Base-by-base conservation (phyloP, 1,140 invertebrate genomes). In the Drosophila sulfurigaster region DNA sequence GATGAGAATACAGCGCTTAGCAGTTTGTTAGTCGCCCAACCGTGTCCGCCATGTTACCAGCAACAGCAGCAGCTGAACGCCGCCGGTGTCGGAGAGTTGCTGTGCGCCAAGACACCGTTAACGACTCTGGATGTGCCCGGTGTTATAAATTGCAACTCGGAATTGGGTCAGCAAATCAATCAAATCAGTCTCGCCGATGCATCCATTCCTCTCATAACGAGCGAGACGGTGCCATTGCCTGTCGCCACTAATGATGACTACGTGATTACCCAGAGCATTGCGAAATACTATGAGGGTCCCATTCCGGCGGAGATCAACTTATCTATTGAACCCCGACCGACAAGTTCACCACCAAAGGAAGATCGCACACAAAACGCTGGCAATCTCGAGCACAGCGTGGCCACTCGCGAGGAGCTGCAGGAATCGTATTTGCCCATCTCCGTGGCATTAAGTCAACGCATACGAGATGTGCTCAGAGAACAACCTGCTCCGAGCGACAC, bases 121-220 rank as follows among this genome's bases (percentile, higher is more conserved):
- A 8, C 51, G 1, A 1, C 16, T 4, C 6, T 7, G 5, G 7
- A 13, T 16, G n/a, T 10, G 64, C 20, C 8, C 6, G 38, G n/a
- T 1, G 79, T 86, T 0, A 60, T 81, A 10, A 81, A 76, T 57
- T 78, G 87, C 51, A 28, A 43, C 0, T 67, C 62, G 5, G 82
- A 71, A 3, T 54, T 87, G 54, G 66, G 58, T 1, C 35, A 87
- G 46, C 48, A 68, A 52, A 87, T 87, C n/a, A 57, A 72, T 13
- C 45, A 71, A 28, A 83, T 87, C 48, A 79, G 73, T 25, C 56
- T 81, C 8, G 58, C 65, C 8, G 46, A 35, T 13, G 10, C 15
- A 0, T 2, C 48, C 0, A 5, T 16, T 7, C 15, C 35, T 6
- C 0, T 5, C 0, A 54, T n/a, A 2, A 3, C 6, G 28, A 6